Evolutionary conservation across 2,113 vertebrate species (phyloP).

Genomic region (Tringa solitaria): DNA sequence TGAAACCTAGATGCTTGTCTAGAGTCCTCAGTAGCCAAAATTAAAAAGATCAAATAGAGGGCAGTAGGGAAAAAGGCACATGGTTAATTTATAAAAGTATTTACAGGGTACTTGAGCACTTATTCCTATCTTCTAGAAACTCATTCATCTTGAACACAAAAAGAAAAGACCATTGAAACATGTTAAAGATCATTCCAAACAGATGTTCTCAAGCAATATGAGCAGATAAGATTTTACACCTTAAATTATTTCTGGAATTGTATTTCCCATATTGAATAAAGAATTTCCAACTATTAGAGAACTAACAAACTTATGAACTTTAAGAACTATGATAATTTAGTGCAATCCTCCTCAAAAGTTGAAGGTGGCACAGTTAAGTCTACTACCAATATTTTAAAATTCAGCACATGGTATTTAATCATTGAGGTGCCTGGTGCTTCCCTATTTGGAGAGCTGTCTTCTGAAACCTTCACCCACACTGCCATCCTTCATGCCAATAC

Average conservation of each 20-base stretch:
- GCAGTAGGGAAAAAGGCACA: conserved; percentile 46
- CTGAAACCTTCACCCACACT: not conserved
- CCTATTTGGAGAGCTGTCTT: not conserved
- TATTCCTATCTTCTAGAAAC: not conserved
- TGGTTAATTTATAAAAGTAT: conserved; percentile 51
- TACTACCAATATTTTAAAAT: not conserved
- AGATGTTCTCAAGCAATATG: rapidly evolving
- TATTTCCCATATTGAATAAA: not conserved
- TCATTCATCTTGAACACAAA: not conserved
- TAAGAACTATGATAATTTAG: not conserved
- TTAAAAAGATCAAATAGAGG: not conserved
- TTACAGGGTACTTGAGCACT: conserved; percentile 9
- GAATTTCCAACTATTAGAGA: not conserved
- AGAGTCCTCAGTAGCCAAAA: not conserved
- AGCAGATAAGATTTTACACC: not conserved
- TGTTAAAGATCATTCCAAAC: not conserved
- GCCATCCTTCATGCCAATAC: not conserved
- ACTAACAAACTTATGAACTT: not conserved
- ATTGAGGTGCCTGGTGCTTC: not conserved
- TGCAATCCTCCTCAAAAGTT: not conserved
- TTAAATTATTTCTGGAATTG: not conserved
- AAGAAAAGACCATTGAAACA: not conserved
- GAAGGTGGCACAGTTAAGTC: conserved; percentile 19
- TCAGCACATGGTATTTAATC: not conserved
- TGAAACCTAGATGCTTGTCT: not conserved